Evolutionary conservation across 2,888 invertebrate species (phyloP).

Genomic region (Megamerina dolium): DNA sequence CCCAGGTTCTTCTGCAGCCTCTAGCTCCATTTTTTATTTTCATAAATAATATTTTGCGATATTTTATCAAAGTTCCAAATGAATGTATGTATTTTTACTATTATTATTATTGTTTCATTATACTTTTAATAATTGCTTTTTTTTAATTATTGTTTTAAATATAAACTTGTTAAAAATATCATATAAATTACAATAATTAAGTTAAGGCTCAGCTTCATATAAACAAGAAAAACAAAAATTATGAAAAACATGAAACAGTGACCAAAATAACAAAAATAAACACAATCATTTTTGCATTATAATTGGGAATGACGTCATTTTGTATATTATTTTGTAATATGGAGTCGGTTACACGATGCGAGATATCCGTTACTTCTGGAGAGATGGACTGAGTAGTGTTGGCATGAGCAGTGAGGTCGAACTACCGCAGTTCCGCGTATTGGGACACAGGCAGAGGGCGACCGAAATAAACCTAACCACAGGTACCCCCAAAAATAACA

Average conservation of each 20-base stretch:
- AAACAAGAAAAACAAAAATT: too few species aligned
- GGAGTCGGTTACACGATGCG: conserved; percentile 96
- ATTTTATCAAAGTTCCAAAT: too few species aligned
- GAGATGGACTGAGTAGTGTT: conserved; percentile 86
- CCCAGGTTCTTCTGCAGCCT: too few species aligned
- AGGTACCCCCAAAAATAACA: conserved; percentile 63
- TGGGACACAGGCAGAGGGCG: conserved; percentile 92
- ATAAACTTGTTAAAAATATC: too few species aligned
- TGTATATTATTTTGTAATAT: conserved; percentile 31
- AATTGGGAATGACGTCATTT: conserved; percentile 42
- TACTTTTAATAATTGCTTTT: too few species aligned
- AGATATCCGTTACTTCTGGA: conserved; percentile 96
- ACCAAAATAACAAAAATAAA: conserved; percentile 15
- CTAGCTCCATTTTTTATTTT: too few species aligned
- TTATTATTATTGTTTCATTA: too few species aligned
- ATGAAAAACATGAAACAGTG: conserved; percentile 13
- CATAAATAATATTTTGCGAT: too few species aligned
- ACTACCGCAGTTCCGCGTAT: conserved; percentile 94
- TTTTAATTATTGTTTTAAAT: too few species aligned
- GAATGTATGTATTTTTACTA: too few species aligned
- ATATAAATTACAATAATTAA: too few species aligned
- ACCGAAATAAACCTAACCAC: conserved; percentile 91
- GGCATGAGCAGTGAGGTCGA: conserved; percentile 93
- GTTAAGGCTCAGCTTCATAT: too few species aligned
- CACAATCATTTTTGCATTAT: conserved; percentile 23